A percentile compares a stretch with the other conserved stretches of the same genome.
These are phyloP conservation scores for Chromobotia macracanthus DNA, from an alignment of 2,797 vertebrate genomes.

Conservation along the genomic window DNA sequence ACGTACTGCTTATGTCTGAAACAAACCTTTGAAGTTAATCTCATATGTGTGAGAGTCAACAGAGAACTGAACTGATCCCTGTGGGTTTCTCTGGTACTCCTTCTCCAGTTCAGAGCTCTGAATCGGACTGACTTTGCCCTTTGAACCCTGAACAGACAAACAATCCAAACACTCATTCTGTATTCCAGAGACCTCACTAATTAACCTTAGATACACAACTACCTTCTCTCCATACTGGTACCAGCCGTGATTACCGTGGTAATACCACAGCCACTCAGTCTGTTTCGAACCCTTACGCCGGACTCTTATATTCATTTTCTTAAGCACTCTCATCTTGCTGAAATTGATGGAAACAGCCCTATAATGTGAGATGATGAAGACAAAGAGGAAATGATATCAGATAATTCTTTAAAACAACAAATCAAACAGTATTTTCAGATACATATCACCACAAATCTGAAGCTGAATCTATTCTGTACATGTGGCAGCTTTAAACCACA, in stretches of 20 bases:
- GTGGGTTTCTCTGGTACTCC: slow-evolving; percentile 61
- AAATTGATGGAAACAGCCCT: slow-evolving; percentile 72
- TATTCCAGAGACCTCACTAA: neutral
- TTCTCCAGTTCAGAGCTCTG: slow-evolving; percentile 65
- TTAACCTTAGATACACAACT: neutral
- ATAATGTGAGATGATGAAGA: no score
- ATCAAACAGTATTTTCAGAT: neutral
- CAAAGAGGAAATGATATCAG: no score
- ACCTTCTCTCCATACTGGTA: slow-evolving; percentile 70
- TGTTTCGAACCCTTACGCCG: slow-evolving; percentile 69
- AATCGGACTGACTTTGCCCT: slow-evolving; percentile 52
- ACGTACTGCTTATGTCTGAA: neutral
- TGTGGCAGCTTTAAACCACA: neutral
- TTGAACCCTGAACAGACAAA: slow-evolving; percentile 57
- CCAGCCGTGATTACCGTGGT: slow-evolving; percentile 61
- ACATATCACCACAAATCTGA: no score
- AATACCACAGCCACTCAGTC: slow-evolving; percentile 73
- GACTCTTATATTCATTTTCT: slow-evolving; percentile 65
- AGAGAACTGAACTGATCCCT: slow-evolving; percentile 55
- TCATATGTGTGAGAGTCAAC: slow-evolving; percentile 51
- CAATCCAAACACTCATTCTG: neutral
- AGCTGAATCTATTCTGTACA: no score
- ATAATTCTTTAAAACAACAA: neutral
- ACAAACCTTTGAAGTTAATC: slow-evolving; percentile 71
- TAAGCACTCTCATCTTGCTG: slow-evolving; percentile 64